A percentile compares a stretch with the other conserved stretches of the same genome.
Conservation (phyloP, 1,140 invertebrate genomes). For the Drosophila sproati region DNA sequence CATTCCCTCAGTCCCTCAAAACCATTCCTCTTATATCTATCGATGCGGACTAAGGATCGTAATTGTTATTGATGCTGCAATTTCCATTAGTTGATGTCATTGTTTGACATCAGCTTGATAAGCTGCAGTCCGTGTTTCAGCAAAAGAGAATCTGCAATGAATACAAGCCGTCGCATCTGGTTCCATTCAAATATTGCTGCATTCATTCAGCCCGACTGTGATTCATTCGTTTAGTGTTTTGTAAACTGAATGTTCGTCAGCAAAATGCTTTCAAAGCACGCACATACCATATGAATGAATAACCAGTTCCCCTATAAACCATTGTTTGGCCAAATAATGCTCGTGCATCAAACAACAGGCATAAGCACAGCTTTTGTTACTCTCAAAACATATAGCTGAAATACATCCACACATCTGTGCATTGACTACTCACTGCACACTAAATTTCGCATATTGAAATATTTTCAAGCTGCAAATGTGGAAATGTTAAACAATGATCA, state of each 20-base stretch:
- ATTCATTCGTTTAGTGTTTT: constrained; percentile 19
- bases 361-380: neutral
- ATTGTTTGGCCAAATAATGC: constrained; percentile 22
- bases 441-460: too few species aligned
- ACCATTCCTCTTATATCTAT: neutral
- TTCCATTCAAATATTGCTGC: constrained; percentile 5
- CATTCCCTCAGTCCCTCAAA: too few species aligned
- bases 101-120: constrained; percentile 38
- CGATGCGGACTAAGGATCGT: neutral
- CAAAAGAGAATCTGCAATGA: constrained; percentile 20
- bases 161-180: constrained; percentile 19
- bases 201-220: constrained; percentile 20
- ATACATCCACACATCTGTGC: too few species aligned
- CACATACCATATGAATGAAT: neutral
- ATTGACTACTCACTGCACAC: too few species aligned
- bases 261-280: constrained; percentile 10
- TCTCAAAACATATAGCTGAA: neutral
- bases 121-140: constrained; percentile 33
- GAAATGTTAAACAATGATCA: too few species aligned
- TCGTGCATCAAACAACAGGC: neutral
- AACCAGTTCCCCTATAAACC: constrained; percentile 1
- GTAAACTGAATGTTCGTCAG: constrained; percentile 6
- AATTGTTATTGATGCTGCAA: constrained; percentile 29
- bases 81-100: constrained; percentile 47
- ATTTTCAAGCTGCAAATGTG: too few species aligned